phyloP scores from a whole-genome alignment of 1,140 invertebrate species.

The Lasioglossum baleicum region DNA sequence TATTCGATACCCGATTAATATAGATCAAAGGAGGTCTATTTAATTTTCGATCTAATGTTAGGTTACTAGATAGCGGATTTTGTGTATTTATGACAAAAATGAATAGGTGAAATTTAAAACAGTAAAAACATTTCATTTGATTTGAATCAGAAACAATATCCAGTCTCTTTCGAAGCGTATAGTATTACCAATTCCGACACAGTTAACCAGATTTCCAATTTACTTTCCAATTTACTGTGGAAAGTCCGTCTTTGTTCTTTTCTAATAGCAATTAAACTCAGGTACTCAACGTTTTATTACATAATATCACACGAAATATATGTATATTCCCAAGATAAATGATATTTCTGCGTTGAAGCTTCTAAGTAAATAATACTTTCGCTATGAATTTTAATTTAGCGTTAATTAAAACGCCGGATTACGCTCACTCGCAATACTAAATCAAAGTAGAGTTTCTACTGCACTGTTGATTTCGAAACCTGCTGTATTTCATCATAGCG shows the following conservation, averaged over 20 bases:
- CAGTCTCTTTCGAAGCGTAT: too few relatives aligned
- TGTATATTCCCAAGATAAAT: neutral
- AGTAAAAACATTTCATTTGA: neutral
- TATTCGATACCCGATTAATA: neutral
- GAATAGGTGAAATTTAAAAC: too few relatives aligned
- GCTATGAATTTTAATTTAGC: neutral
- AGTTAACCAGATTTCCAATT: conserved; percentile 3
- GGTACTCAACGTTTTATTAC: neutral
- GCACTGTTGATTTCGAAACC: neutral
- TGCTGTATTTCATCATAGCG: neutral
- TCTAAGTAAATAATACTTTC: too few relatives aligned
- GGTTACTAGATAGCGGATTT: neutral
- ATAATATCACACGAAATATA: neutral
- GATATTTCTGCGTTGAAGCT: too few relatives aligned
- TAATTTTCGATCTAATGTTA: neutral
- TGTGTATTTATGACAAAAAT: too few relatives aligned
- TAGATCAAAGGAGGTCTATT: neutral
- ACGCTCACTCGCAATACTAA: neutral
- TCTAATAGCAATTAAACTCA: neutral
- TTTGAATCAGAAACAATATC: neutral
- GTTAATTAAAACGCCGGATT: neutral
- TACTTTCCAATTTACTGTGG: conserved; percentile 14
- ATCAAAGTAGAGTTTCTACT: neutral
- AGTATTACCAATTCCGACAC: neutral
- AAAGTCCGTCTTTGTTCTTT: neutral